phyloP scores from a whole-genome alignment of 1,140 invertebrate species.

The Dreissena rostriformis region DNA sequence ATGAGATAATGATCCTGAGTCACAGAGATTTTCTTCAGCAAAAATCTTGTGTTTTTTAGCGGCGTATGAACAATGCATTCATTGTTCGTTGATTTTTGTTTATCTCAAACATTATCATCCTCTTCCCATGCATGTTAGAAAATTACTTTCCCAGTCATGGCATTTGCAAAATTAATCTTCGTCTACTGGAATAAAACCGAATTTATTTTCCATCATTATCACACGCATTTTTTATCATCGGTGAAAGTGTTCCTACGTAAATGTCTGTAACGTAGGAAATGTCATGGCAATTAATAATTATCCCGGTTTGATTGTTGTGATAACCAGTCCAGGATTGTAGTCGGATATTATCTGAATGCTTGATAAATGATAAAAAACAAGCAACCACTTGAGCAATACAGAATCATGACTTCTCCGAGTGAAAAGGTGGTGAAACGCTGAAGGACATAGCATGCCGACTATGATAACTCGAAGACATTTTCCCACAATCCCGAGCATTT shows the following conservation, averaged over 20 bases:
- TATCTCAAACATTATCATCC: too few species aligned
- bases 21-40: too few species aligned
- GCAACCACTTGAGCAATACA: conserved; percentile 54
- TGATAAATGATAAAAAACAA: conserved; percentile 54
- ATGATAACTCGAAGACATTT: conserved; percentile 50
- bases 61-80: too few species aligned
- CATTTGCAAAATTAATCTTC: too few species aligned
- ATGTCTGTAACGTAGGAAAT: conserved; percentile 33
- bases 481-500: conserved; percentile 47
- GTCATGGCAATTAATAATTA: conserved; percentile 48
- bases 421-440: not conserved
- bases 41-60: too few species aligned
- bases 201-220: conserved; percentile 42
- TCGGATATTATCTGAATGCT: conserved; percentile 45
- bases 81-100: too few species aligned
- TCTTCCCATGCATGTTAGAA: too few species aligned
- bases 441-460: conserved; percentile 42
- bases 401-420: conserved; percentile 43
- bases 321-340: conserved; percentile 15
- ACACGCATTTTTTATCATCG: not conserved
- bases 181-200: not conserved
- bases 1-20: too few species aligned
- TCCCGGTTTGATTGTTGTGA: conserved; percentile 34
- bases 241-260: too few species aligned
- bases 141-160: too few species aligned